These are phyloP conservation scores for Limenitis arthemis DNA, from an alignment of 2,888 invertebrate genomes.

Conservation along the genomic window DNA sequence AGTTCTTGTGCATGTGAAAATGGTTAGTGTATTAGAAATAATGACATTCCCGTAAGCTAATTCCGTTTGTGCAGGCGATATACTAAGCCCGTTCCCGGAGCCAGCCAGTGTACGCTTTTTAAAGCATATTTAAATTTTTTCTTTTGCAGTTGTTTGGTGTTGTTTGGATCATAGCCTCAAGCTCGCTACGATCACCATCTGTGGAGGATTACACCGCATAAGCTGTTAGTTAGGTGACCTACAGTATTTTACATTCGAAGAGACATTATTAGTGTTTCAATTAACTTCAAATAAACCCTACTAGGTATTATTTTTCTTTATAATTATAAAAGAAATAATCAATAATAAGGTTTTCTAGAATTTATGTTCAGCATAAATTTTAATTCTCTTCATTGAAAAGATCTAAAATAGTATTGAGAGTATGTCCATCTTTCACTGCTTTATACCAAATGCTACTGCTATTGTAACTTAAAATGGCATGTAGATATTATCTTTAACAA, in stretches of 20 bases:
- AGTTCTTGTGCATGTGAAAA: conserved; percentile 38
- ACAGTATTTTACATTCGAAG: conserved; percentile 25
- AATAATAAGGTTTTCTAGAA: no score
- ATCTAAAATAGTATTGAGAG: no score
- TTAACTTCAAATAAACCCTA: no score
- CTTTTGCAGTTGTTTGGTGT: conserved; percentile 74
- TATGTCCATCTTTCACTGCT: no score
- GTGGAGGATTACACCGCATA: conserved; percentile 70
- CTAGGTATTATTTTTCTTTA: no score
- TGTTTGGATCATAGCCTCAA: conserved; percentile 72
- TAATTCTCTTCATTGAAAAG: no score
- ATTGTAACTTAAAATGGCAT: neutral
- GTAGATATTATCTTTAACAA: neutral
- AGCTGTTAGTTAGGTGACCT: conserved; percentile 57
- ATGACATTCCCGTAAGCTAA: conserved; percentile 66
- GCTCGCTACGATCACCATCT: conserved; percentile 74
- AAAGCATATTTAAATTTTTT: conserved; percentile 73
- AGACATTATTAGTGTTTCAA: conserved; percentile 14
- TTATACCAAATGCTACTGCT: neutral
- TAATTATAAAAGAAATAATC: neutral
- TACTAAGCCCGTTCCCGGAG: conserved; percentile 62
- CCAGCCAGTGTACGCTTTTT: conserved; percentile 59
- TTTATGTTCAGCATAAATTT: no score
- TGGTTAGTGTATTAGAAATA: conserved; percentile 46
- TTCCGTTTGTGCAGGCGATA: conserved; percentile 67